These are phyloP conservation scores for Abscondita cerata DNA, from an alignment of 2,888 invertebrate species.

Conservation along the genomic window DNA sequence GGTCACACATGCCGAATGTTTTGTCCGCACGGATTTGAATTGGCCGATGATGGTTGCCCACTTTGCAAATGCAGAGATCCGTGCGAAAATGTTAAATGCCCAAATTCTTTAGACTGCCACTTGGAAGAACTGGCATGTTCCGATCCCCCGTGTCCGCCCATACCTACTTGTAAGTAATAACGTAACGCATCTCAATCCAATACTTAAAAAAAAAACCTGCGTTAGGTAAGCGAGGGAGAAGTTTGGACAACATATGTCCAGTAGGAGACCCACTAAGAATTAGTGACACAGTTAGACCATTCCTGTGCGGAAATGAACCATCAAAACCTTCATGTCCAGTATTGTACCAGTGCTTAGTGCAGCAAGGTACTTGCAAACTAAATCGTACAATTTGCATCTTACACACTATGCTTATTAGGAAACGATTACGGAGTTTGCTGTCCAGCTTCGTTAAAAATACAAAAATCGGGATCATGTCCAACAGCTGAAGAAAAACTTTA, in stretches of 20 bases:
- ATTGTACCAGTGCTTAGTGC: conserved; percentile 80
- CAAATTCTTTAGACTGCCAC: conserved; percentile 78
- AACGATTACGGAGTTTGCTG: conserved; percentile 91
- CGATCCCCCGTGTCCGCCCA: conserved; percentile 81
- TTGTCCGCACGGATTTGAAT: conserved; percentile 82
- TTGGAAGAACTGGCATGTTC: conserved; percentile 80
- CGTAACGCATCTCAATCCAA: no score
- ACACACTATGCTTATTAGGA: conserved; percentile 55
- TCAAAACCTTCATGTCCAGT: conserved; percentile 87
- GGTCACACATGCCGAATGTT: conserved; percentile 87
- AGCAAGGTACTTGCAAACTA: conserved; percentile 62
- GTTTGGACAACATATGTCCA: conserved; percentile 79
- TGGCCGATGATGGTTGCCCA: conserved; percentile 74
- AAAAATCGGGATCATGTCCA: conserved; percentile 82
- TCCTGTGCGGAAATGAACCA: conserved; percentile 80
- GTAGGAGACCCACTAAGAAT: conserved; percentile 76
- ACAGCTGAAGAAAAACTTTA: conserved; percentile 57
- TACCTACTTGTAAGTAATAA: conserved; percentile 75
- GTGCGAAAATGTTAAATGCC: conserved; percentile 77
- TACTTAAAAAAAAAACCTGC: conserved; percentile 25
- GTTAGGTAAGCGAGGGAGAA: conserved; percentile 76
- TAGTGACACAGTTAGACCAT: conserved; percentile 76
- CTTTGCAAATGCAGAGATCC: conserved; percentile 84
- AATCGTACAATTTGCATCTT: background rate
- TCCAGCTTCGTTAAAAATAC: conserved; percentile 76